These are phyloP conservation scores for Campaea margaritaria DNA, from an alignment of 2,888 invertebrate species.

Conservation along the genomic window DNA sequence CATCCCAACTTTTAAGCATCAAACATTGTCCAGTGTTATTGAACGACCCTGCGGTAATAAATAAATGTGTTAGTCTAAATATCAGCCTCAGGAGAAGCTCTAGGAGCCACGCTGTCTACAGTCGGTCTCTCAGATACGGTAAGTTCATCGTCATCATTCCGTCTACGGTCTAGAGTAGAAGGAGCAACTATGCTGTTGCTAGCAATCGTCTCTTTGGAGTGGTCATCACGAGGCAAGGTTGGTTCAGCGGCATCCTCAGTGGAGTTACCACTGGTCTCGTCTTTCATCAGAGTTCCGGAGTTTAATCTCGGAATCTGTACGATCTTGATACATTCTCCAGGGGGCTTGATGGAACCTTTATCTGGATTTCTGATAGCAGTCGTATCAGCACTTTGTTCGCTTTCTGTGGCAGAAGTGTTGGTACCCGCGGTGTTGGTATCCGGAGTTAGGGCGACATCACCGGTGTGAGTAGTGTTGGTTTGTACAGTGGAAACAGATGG, in stretches of 20 bases:
- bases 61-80: conserved; percentile 66
- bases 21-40: conserved; percentile 17
- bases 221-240: conserved; percentile 48
- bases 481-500: conserved; percentile 78
- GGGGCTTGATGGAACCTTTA: conserved; percentile 51
- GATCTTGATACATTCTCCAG: conserved; percentile 62
- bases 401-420: conserved; percentile 56
- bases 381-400: conserved; percentile 45
- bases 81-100: conserved; percentile 70
- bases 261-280: conserved; percentile 51
- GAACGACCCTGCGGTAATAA: conserved; percentile 42
- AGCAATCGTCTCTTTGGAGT: conserved; percentile 43
- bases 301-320: conserved; percentile 70
- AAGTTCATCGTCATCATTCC: conserved; percentile 48
- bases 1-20: background rate
- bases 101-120: conserved; percentile 51
- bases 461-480: conserved; percentile 77
- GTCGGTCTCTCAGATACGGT: conserved; percentile 20
- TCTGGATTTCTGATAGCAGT: conserved; percentile 44
- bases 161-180: conserved; percentile 74
- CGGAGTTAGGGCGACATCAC: conserved; percentile 63
- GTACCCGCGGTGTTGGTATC: conserved; percentile 62
- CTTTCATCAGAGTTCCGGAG: conserved; percentile 48
- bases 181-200: conserved; percentile 45
- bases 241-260: conserved; percentile 45